A percentile compares a stretch with the other conserved stretches of the same genome.
Conservation (phyloP, 2,113 vertebrate species). For the Chrysochloris asiatica region DNA sequence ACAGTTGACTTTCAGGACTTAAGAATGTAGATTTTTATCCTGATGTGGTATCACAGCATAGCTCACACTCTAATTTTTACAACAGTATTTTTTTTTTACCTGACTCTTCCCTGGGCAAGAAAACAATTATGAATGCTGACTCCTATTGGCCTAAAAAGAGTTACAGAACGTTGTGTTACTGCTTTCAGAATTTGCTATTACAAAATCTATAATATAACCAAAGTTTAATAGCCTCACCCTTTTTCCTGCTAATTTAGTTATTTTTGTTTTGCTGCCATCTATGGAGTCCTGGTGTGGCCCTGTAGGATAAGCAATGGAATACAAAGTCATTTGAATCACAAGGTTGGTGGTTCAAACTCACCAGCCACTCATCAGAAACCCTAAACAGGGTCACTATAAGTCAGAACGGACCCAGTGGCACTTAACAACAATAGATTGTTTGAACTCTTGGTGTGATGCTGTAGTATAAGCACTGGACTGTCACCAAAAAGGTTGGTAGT, state of each 20-base stretch:
- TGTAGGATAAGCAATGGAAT: too few species aligned
- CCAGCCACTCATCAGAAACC: too few species aligned
- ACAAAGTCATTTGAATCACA: too few species aligned
- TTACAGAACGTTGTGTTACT: background rate
- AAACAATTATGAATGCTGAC: background rate
- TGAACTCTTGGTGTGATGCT: too few species aligned
- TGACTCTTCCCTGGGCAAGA: background rate
- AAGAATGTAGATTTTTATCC: background rate
- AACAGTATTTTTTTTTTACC: background rate
- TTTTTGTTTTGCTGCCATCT: slow-evolving; percentile 48
- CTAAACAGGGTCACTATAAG: too few species aligned
- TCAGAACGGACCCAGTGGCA: too few species aligned
- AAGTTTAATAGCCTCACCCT: background rate
- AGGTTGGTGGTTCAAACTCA: too few species aligned
- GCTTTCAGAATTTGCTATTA: slow-evolving; percentile 34
- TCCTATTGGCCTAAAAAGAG: background rate
- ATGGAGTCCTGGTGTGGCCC: background rate
- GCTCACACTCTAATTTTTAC: slow-evolving; percentile 1
- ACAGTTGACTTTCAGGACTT: background rate
- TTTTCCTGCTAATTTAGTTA: background rate
- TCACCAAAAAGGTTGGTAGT: too few species aligned
- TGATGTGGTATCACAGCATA: background rate
- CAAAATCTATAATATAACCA: background rate
- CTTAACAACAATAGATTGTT: too few species aligned
- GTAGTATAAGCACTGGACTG: too few species aligned